Conservation (phyloP, 35 echinoderm and acorn worm species). For the Apostichopus californicus region DNA sequence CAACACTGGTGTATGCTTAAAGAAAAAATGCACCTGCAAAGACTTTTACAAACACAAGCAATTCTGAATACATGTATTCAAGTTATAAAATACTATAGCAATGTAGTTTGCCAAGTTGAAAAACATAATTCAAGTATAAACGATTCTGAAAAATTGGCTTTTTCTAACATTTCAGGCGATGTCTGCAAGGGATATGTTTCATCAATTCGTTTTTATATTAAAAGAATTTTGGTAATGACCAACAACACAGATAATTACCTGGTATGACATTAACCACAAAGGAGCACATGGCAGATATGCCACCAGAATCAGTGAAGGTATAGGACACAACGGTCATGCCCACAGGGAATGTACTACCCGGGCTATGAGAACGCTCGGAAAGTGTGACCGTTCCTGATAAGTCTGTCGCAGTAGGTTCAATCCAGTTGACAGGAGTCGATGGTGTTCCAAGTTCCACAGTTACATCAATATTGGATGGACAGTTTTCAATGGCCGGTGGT, state of each 20-base stretch:
- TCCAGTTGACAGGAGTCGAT: slow-evolving; percentile 47
- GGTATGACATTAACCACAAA: slow-evolving; percentile 40
- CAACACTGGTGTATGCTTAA: too few species aligned
- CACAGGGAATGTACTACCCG: slow-evolving; percentile 53
- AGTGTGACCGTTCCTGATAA: slow-evolving; percentile 50
- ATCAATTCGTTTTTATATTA: too few species aligned
- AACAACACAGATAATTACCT: background rate
- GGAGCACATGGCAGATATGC: slow-evolving; percentile 43
- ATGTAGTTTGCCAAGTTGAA: too few species aligned
- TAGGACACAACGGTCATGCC: slow-evolving; percentile 71
- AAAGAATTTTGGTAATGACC: too few species aligned
- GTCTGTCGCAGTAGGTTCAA: slow-evolving; percentile 69
- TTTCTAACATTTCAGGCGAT: background rate
- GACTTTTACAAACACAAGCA: too few species aligned
- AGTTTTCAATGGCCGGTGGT: slow-evolving; percentile 42
- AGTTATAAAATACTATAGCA: too few species aligned
- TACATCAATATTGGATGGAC: slow-evolving; percentile 23
- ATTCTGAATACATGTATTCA: too few species aligned
- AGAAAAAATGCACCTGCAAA: too few species aligned
- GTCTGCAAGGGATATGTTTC: too few species aligned
- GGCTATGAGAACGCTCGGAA: background rate
- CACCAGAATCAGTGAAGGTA: slow-evolving; percentile 59
- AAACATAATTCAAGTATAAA: too few species aligned
- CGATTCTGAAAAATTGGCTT: too few species aligned
- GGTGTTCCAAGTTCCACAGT: slow-evolving; percentile 45